Base-by-base conservation (phyloP, 2,888 invertebrate genomes). In the Cyaniris semiargus region DNA sequence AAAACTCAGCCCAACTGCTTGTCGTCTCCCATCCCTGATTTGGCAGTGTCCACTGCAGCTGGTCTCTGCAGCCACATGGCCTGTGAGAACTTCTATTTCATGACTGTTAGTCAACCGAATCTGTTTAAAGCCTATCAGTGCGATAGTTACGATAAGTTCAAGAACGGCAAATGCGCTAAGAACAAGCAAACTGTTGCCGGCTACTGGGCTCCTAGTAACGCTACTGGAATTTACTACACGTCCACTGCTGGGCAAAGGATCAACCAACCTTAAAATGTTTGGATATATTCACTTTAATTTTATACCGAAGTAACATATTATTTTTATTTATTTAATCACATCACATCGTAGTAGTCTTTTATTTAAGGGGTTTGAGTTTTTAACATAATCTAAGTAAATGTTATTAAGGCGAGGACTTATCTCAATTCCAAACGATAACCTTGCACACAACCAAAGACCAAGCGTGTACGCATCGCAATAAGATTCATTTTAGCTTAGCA, bases 1-100 rank as follows among this genome's bases (percentile, higher is more conserved):
- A 85, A 84, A 15, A 85, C 90, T 0, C 96, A 96, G 83, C 95
- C 95, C 0, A 92, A 95, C 23, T 95, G 95, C 81, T 87, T 85
- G 0, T 90, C 87, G 0, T 87, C 90, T 1, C 80, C 89, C 1
- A 82, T 93, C 38, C 92, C 92, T 7, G 88, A 87, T 0, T 83
- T 92, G 10, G 89, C 89, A 15, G 88, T 88, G 76, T 91, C 91
- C 0, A 83, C 89, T 0, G 88, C 89, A 81, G 90, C 92, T 4
- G 93, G 93, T 1, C 89, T 86, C 75, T 94, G 93, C 79, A 90
- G 86, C 78, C 93, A 94, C 77, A 89, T 88, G 77, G 86, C 88
- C 0, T 92, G 93, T 80, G 85, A 92, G 1, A 87, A 86, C 44
- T 81, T 92, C 31, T 93, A 88, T 86, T 87, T 88, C 0, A 88